Base-by-base conservation (phyloP, 2,888 invertebrate genomes). In the Hypselothyrea guttata region DNA sequence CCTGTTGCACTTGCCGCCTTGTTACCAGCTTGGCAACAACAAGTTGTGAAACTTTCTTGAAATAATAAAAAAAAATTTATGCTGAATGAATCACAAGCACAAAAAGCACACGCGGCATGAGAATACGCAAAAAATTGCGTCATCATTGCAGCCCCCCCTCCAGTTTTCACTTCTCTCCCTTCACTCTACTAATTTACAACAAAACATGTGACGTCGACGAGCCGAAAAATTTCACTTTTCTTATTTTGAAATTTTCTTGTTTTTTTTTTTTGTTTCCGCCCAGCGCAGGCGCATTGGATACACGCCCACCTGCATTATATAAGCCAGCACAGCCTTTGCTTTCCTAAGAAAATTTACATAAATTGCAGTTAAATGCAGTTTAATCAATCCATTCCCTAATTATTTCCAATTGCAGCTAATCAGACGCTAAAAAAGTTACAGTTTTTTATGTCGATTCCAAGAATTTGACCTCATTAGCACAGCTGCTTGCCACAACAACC, bases 241-340 rank as follows among this genome's bases (percentile, higher is more conserved):
- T 22, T 54, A 47, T 22, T 16, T 30, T 33, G 51, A 41, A 16
- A 40, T 41, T 41, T 40, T 27, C 12, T 27, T 4, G 22, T 42
- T 30, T 52, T 33, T 9, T n/a, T 1, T 4, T 30, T 46, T 13
- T 40, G 47, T 38, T 48, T 40, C 49, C 57, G 37, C 42, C 47
- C 56, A 34, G 79, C 84, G 78, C 84, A 84, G 60, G 77, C 77
- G 81, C 77, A 71, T 60, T 62, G 13, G 15, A 53, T 18, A 57
- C 11, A 79, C 84, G 75, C 84, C 84, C 84, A 76, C 69, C 70
- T 66, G 59, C 71, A 76, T 79, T 84, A 79, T 82, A 79, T 79
- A 79, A 79, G 22, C 54, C 22, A 16, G 44, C 16, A 13, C 30
- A 60, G n/a, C n/a, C n/a, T n/a, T 49, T 46, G 48, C 35, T 31